Evolutionary conservation across 2,113 vertebrate genomes (phyloP).

Genomic region (Numida meleagris): DNA sequence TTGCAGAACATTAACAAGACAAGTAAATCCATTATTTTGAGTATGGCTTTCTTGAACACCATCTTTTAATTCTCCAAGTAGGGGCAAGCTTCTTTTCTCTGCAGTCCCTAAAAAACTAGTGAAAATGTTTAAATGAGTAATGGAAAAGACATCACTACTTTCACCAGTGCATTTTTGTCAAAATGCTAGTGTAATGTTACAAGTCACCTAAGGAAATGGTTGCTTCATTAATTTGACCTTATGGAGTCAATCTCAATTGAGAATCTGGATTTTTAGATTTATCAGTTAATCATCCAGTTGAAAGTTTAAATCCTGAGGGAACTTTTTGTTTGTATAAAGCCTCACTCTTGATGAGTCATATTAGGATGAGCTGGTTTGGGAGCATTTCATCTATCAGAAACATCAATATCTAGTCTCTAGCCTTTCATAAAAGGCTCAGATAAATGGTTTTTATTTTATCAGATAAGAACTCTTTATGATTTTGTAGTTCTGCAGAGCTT

Average conservation of each 20-base stretch:
- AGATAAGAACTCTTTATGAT: not conserved
- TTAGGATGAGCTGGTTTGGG: slow-evolving; percentile 14
- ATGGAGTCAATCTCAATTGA: not conserved
- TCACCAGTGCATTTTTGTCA: not conserved
- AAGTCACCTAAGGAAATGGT: slow-evolving; percentile 2
- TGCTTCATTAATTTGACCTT: slow-evolving; percentile 47
- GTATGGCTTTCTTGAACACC: not conserved
- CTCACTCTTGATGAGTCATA: slow-evolving; percentile 40
- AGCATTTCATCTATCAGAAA: slow-evolving; percentile 55
- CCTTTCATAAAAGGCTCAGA: slow-evolving; percentile 22
- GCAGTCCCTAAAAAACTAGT: not conserved
- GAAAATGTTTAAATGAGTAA: not conserved
- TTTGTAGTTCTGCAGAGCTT: not conserved
- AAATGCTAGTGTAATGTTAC: not conserved
- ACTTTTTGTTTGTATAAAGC: slow-evolving; percentile 27
- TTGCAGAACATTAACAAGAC: not conserved
- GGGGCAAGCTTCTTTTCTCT: not conserved
- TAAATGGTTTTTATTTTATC: slow-evolving; percentile 7
- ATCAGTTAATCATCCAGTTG: slow-evolving; percentile 39
- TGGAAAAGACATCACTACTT: not conserved
- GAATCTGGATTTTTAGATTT: slow-evolving; percentile 30
- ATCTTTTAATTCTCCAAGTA: not conserved
- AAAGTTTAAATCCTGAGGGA: slow-evolving; percentile 39
- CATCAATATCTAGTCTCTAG: slow-evolving; percentile 20
- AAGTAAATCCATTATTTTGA: not conserved